These are phyloP conservation scores for Setophaga petechia DNA, from an alignment of 2,113 vertebrate genomes.

Conservation along the genomic window DNA sequence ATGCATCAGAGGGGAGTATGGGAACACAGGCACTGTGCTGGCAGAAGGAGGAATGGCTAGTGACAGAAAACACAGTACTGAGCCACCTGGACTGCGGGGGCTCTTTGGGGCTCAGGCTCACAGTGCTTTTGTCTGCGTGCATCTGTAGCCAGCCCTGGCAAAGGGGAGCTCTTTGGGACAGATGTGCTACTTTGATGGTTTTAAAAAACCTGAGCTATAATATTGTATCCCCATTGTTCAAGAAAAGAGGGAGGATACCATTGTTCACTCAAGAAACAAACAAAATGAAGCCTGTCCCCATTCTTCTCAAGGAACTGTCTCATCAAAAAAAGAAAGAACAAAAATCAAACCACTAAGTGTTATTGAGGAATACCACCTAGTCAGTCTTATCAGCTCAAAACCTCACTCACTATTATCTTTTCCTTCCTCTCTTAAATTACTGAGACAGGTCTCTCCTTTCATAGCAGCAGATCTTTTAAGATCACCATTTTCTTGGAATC, in stretches of 20 bases:
- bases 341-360: background rate
- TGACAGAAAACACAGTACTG: fast-evolving
- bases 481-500: background rate
- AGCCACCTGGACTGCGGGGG: fast-evolving
- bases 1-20: background rate
- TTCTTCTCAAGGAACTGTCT: background rate
- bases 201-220: background rate
- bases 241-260: background rate
- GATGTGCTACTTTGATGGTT: background rate
- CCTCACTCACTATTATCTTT: background rate
- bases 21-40: background rate
- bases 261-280: background rate
- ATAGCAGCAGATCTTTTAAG: background rate
- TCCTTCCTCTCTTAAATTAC: slow-evolving; percentile 37
- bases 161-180: background rate
- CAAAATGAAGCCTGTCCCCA: background rate
- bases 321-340: background rate
- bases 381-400: background rate
- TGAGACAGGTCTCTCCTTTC: background rate
- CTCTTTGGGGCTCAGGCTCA: background rate
- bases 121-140: background rate
- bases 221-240: background rate
- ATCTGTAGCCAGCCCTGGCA: background rate
- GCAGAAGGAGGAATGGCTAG: background rate
- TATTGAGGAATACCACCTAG: background rate